These are phyloP conservation scores for Muraenolepis orangiensis DNA, from an alignment of 2,797 vertebrate genomes.

Conservation along the genomic window DNA sequence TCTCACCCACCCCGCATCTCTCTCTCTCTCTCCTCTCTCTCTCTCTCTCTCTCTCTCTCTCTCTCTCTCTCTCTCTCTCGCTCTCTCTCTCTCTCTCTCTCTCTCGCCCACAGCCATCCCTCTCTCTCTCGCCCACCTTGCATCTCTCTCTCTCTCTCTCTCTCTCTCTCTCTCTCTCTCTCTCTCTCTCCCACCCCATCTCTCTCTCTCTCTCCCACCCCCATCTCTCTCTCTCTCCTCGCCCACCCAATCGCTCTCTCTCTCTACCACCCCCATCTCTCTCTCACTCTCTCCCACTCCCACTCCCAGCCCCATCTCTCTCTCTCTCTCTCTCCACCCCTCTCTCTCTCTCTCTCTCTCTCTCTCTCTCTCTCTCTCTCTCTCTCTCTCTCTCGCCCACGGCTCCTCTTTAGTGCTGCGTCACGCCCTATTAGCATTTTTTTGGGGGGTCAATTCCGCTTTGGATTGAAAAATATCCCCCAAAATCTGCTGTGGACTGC, in stretches of 20 bases:
- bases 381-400: background rate
- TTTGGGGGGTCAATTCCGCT: constrained; percentile 15
- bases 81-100: background rate
- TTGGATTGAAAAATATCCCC: constrained; percentile 38
- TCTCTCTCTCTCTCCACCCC: too few species aligned
- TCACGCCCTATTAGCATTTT: constrained; percentile 42
- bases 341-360: background rate
- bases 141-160: background rate
- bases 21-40: too few species aligned
- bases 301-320: too few species aligned
- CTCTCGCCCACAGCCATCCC: background rate
- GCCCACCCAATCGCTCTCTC: background rate
- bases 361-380: too few species aligned
- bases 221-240: too few species aligned
- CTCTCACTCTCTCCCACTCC: too few species aligned
- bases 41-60: too few species aligned
- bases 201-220: background rate
- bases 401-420: background rate
- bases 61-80: too few species aligned
- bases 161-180: too few species aligned
- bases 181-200: too few species aligned
- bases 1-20: constrained; percentile 24
- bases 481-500: constrained; percentile 33
- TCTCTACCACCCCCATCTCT: background rate
- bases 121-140: background rate